Base-by-base conservation (phyloP, 2,797 vertebrate genomes). In the Rhabdophis nuchalis region DNA sequence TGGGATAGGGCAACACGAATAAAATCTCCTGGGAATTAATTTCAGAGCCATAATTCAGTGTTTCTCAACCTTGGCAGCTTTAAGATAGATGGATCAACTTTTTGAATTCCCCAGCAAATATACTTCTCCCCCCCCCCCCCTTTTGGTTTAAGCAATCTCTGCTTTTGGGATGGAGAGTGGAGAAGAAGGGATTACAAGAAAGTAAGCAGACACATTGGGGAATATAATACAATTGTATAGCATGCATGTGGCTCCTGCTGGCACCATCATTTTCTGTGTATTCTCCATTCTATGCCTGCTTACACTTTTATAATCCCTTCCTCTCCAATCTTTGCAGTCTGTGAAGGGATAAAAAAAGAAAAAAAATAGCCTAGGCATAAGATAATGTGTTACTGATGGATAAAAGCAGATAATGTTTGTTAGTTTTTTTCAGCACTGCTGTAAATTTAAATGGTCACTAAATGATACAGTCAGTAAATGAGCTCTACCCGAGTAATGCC, bases 1-100 rank as follows among this genome's bases (percentile, higher is more conserved):
- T 50, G 46, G 46, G 46, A 68, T 53, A 52, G 18, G 77, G 68
- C 13, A 27, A 25, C 11, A 20, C 56, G 36, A 90, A 85, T 95
- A 92, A 93, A 92, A 89, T 36, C 46, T 94, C 68, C 13, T 53
- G 91, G 93, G 25, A 90, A 90, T 90, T 57, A 57, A 85, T 90
- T 5, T 57, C 36, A 16, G 36, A 32, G 36, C 27, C 41, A 5
- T 89, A 41, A 41, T 82, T 82, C 18, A 82, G 72, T 82, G 36
- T 82, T 46, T 82, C 36, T 82, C 20, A 25, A 82, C 1, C 10
- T 25, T 82, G 36, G 72, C 20, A 46, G 36, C 20, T 82, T 82
- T 82, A 82, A 46, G 36, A 77, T 11, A 77, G 72, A 20, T 10
- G 36, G 8, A 77, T 41, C 8, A 77, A 77, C 36, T 4, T 18